Conservation (phyloP, 2,797 vertebrate species). For the Tapera naevia region DNA sequence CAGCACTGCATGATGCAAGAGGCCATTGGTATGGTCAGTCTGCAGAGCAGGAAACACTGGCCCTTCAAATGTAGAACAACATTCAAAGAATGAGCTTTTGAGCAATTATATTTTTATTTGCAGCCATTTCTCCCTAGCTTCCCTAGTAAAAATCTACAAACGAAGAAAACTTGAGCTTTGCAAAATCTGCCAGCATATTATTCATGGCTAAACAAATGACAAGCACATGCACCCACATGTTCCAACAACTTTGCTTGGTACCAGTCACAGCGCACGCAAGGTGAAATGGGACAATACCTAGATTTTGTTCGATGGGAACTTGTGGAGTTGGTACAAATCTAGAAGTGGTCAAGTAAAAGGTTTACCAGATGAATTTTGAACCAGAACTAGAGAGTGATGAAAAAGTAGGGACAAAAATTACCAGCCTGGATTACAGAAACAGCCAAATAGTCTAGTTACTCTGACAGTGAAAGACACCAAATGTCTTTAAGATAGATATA, state of each 20-base stretch:
- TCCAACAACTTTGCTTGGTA: not conserved
- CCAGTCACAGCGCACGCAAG: fast-evolving
- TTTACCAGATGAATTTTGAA: not conserved
- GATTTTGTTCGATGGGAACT: not conserved
- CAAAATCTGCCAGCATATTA: not conserved
- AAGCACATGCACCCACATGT: fast-evolving
- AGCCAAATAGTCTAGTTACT: not conserved
- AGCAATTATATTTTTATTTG: not conserved
- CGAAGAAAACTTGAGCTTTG: not conserved
- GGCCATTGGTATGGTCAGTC: not conserved
- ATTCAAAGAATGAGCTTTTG: not conserved
- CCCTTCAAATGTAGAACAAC: not conserved
- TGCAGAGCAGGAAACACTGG: not conserved
- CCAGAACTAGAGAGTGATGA: not conserved
- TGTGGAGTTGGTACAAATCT: not conserved
- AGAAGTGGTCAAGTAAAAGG: not conserved
- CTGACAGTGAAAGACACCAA: not conserved
- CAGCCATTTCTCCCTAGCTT: not conserved
- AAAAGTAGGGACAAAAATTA: not conserved
- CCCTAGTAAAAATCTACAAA: not conserved
- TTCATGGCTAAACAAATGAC: fast-evolving
- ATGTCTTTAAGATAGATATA: not conserved
- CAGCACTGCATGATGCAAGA: not conserved
- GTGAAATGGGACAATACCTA: not conserved
- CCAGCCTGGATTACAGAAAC: not conserved